Base-by-base conservation (phyloP, 1,140 invertebrate genomes). In the Cydia amplana region DNA sequence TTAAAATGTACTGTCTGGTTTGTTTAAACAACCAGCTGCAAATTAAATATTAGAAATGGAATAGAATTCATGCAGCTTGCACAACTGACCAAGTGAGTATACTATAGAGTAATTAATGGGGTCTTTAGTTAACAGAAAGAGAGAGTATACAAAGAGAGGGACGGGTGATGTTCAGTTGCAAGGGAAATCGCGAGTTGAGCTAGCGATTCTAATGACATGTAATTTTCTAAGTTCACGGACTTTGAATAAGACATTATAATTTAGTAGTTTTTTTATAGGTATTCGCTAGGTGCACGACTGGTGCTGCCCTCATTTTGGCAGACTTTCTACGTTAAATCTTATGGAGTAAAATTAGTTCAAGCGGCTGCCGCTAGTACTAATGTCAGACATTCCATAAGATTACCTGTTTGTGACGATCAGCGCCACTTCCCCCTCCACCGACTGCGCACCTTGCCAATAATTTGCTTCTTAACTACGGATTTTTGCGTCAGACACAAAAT, bases 151-250 rank as follows among this genome's bases (percentile, higher is more conserved):
- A 51, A 60, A 23, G 9, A 60, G 9, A n/a, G 55, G 12, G 55
- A 51, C 6, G 16, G 20, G 1, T 9, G 20, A 23, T 23, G 18
- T 60, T 18, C 51, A 51, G 49, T 51, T n/a, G 5, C 16, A 60
- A 23, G 18, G 55, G 55, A 60, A 23, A 23, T 60, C 55, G 20
- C 18, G 55, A 60, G 18, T 23, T 10, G 18, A 60, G 55, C 55
- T 60, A 60, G 55, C 55, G 55, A n/a, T 60, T 60, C 55, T 60
- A 60, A 60, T 60, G 20, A 23, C 20, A 23, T 60, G 55, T 60
- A 60, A 60, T 60, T 60, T 60, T 60, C 55, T 7, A 60, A 60
- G 55, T 60, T 60, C 20, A 60, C 55, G 55, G 7, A 12, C 9
- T 60, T 60, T 60, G 20, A 60, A 23, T 20, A 23, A 23, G 55